Conservation (phyloP, 92 coral and sea anemone species). For the Phenganax stokvisi region DNA sequence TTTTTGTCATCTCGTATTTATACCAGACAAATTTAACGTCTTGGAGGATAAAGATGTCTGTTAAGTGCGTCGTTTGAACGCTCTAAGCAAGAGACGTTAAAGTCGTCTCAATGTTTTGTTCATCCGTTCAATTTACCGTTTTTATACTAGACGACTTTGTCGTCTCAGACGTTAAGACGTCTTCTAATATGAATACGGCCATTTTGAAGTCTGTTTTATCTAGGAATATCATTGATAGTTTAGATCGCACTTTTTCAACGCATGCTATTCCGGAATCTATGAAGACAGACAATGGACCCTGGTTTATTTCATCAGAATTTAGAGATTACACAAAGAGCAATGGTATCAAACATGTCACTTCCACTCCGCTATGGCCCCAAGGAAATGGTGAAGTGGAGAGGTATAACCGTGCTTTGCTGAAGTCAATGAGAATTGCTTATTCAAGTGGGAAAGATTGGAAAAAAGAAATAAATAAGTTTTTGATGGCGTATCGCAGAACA, state of each 20-base stretch:
- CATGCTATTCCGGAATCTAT: conserved; percentile 26
- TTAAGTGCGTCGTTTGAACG: too few species aligned
- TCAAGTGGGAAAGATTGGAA: conserved; percentile 23
- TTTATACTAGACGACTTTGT: too few species aligned
- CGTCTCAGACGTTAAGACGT: too few species aligned
- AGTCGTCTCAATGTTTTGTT: too few species aligned
- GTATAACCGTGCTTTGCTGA: conserved; percentile 18
- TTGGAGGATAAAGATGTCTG: too few species aligned
- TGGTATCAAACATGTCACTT: conserved; percentile 5
- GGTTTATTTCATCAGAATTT: conserved; percentile 14
- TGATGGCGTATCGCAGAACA: neutral
- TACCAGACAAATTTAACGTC: too few species aligned
- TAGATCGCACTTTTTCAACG: conserved; percentile 20
- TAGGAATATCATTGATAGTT: conserved; percentile 9
- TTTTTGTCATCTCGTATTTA: too few species aligned
- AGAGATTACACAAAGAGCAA: conserved; percentile 4
- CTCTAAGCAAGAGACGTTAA: too few species aligned
- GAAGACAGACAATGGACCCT: conserved; percentile 28
- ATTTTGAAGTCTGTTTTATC: conserved; percentile 6
- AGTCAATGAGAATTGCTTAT: conserved; percentile 21
- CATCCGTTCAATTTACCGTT: too few species aligned
- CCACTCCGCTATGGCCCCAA: conserved; percentile 34
- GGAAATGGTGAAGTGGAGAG: conserved; percentile 30
- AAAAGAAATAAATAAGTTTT: conserved; percentile 19
- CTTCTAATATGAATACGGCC: too few species aligned